phyloP scores from a whole-genome alignment of 1,140 invertebrate species.

The Heliconius eleuchia region DNA sequence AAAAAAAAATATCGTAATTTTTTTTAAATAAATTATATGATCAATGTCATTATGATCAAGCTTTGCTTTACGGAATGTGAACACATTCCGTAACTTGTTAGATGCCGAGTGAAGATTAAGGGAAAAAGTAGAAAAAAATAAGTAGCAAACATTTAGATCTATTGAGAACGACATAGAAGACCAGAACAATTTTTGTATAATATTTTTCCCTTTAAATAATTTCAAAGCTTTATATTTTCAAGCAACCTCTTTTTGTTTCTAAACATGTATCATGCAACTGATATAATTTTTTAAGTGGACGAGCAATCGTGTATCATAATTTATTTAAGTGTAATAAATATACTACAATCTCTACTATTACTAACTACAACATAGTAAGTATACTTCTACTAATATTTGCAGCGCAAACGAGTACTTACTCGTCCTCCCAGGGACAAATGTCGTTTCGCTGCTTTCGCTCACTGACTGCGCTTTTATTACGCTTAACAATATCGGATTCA shows the following conservation, averaged over 20 bases:
- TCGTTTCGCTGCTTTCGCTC: conserved; percentile 85
- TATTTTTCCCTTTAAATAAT: too few species aligned
- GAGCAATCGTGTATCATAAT: neutral
- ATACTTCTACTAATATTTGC: conserved; percentile 19
- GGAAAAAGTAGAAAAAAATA: too few species aligned
- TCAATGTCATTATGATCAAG: too few species aligned
- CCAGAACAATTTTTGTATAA: too few species aligned
- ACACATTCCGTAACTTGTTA: too few species aligned
- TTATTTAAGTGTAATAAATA: conserved; percentile 6
- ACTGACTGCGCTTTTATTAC: conserved; percentile 67
- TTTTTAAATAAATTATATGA: too few species aligned
- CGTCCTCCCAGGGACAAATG: conserved; percentile 94
- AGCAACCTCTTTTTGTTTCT: neutral
- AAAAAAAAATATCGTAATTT: too few species aligned
- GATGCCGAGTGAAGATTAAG: too few species aligned
- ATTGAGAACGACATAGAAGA: neutral
- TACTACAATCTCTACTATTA: conserved; percentile 8
- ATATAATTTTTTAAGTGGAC: neutral
- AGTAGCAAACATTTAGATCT: too few species aligned
- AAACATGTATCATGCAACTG: neutral
- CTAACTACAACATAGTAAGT: conserved; percentile 22
- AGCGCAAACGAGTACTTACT: conserved; percentile 84
- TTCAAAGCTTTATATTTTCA: neutral
- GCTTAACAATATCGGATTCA: conserved; percentile 74
- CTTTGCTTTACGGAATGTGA: too few species aligned